These are phyloP conservation scores for Acleris emargana DNA, from an alignment of 2,888 invertebrate species.

Conservation along the genomic window DNA sequence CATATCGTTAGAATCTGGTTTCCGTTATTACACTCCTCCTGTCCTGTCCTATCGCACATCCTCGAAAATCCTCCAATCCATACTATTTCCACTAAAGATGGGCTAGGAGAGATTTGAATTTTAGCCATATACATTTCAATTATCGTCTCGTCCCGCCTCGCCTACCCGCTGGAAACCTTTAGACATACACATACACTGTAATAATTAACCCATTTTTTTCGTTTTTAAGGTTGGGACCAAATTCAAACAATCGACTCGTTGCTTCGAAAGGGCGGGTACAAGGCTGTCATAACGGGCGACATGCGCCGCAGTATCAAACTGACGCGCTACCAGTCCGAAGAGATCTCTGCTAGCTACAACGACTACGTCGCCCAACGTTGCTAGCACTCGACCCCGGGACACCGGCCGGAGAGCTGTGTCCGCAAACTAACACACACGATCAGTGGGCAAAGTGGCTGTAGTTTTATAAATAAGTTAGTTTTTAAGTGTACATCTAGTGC, in stretches of 20 bases:
- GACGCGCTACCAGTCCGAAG: slow-evolving; percentile 98
- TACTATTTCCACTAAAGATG: too few relatives aligned
- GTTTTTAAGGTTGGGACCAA: slow-evolving; percentile 94
- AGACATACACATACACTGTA: too few relatives aligned
- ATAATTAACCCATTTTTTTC: too few relatives aligned
- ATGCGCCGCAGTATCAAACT: slow-evolving; percentile 95
- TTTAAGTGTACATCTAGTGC: slow-evolving; percentile 70
- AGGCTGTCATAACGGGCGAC: slow-evolving; percentile 94
- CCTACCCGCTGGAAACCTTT: too few relatives aligned
- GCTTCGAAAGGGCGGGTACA: slow-evolving; percentile 98
- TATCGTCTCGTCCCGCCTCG: too few relatives aligned
- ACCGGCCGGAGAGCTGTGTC: slow-evolving; percentile 31
- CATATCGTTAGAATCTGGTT: too few relatives aligned
- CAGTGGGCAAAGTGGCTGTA: slow-evolving; percentile 49
- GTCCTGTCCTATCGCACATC: too few relatives aligned
- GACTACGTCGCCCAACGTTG: slow-evolving; percentile 91
- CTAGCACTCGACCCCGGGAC: slow-evolving; percentile 84
- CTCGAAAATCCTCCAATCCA: too few relatives aligned
- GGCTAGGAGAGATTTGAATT: too few relatives aligned
- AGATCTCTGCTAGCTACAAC: slow-evolving; percentile 94
- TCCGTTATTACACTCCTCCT: too few relatives aligned
- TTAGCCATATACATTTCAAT: too few relatives aligned
- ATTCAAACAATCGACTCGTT: slow-evolving; percentile 99
- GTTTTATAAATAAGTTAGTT: slow-evolving; percentile 61
- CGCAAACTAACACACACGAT: neutral